phyloP scores from a whole-genome alignment of 2,888 invertebrate species.

The Heterodera filipjevi region DNA sequence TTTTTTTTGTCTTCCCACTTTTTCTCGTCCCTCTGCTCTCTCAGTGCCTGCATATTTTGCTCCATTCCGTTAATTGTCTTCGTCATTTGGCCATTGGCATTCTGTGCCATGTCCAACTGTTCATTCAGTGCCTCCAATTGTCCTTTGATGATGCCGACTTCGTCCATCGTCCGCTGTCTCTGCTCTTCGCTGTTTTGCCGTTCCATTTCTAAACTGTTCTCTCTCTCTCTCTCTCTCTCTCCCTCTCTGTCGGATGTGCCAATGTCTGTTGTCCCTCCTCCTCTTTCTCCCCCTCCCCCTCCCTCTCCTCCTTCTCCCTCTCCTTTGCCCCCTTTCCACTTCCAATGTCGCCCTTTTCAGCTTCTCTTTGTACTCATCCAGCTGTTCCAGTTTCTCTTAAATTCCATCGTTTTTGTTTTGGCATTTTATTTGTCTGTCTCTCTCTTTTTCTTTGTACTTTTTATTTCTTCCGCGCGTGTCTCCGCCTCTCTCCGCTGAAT shows the following conservation, averaged over 20 bases:
- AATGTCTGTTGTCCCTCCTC: too few relatives aligned
- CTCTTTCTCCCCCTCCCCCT: too few relatives aligned
- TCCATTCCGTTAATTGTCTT: slow-evolving; percentile 50
- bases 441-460: neutral
- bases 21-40: slow-evolving; percentile 57
- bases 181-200: slow-evolving; percentile 42
- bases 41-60: slow-evolving; percentile 60
- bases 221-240: too few relatives aligned
- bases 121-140: slow-evolving; percentile 52
- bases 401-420: neutral
- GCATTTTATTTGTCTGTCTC: neutral
- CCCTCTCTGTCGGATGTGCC: too few relatives aligned
- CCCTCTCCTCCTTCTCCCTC: too few relatives aligned
- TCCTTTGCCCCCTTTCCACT: too few relatives aligned
- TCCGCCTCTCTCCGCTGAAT: slow-evolving; percentile 53
- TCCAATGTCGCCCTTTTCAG: too few relatives aligned
- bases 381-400: slow-evolving; percentile 45
- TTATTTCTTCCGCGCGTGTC: slow-evolving; percentile 17
- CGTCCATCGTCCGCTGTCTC: slow-evolving; percentile 27
- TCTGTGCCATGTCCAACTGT: slow-evolving; percentile 49
- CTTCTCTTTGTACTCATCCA: slow-evolving; percentile 46
- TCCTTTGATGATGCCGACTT: slow-evolving; percentile 46
- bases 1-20: neutral
- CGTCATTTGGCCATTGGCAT: slow-evolving; percentile 52
- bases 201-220: slow-evolving; percentile 45